Percentiles rank a stretch among this genome's conserved stretches.
phyloP scores from a whole-genome alignment of 2,113 vertebrate species.

The Dicentrarchus labrax region DNA sequence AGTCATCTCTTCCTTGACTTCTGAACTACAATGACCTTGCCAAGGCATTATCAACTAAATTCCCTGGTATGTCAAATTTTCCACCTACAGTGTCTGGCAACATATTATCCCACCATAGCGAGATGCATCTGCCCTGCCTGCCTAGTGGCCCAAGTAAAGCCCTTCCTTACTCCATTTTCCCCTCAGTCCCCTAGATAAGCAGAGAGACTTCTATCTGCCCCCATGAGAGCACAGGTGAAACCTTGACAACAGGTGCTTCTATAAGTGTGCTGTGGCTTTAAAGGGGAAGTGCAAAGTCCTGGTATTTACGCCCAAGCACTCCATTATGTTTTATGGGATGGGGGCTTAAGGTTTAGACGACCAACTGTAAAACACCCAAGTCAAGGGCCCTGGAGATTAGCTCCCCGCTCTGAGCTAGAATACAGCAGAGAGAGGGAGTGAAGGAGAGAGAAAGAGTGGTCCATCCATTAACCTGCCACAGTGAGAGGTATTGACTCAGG shows the following conservation, averaged over 20 bases:
- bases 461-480: conserved; percentile 74
- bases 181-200: conserved; percentile 9
- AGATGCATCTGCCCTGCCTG: conserved; percentile 24
- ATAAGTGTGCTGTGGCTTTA: conserved; percentile 72
- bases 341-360: conserved; percentile 75
- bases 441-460: conserved; percentile 58
- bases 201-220: conserved; percentile 31
- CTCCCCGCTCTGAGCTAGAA: conserved; percentile 49
- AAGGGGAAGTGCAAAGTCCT: conserved; percentile 76
- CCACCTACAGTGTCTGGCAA: conserved; percentile 39
- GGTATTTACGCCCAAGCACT: conserved; percentile 77
- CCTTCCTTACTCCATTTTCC: conserved; percentile 19
- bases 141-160: conserved; percentile 17
- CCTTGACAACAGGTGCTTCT: conserved; percentile 79
- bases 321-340: conserved; percentile 83
- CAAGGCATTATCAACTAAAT: conserved; percentile 31
- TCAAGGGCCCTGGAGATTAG: conserved; percentile 68
- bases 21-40: conserved; percentile 34
- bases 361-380: conserved; percentile 79
- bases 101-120: conserved; percentile 27
- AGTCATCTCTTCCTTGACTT: conserved; percentile 19
- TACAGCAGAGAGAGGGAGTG: conserved; percentile 50
- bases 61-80: conserved; percentile 39
- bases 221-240: conserved; percentile 70
- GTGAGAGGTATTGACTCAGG: conserved; percentile 68